A percentile compares a stretch with the other conserved stretches of the same genome.
phyloP scores from a whole-genome alignment of 2,888 invertebrate species.

The Pteria penguin region DNA sequence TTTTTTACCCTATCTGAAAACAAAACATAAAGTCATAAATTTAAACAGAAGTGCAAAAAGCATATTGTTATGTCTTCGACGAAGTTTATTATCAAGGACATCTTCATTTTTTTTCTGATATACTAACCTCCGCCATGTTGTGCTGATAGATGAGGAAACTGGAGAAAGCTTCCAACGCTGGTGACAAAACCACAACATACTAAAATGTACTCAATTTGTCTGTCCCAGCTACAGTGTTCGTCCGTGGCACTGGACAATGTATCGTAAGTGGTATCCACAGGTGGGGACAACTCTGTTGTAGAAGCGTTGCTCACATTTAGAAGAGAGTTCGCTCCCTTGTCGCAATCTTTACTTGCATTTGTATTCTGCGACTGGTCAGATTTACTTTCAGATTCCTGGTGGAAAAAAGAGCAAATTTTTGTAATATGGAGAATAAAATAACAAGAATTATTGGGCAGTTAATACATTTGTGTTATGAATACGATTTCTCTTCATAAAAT shows the following conservation, averaged over 20 bases:
- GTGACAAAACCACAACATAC: constrained; percentile 84
- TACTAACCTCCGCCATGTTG: constrained; percentile 74
- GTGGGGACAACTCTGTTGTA: background rate
- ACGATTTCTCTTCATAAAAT: too few relatives aligned
- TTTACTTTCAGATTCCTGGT: background rate
- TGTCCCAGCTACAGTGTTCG: constrained; percentile 79
- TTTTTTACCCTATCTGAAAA: too few relatives aligned
- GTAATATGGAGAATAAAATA: too few relatives aligned
- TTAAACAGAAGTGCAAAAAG: too few relatives aligned
- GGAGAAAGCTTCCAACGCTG: constrained; percentile 82
- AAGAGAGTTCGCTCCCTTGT: background rate
- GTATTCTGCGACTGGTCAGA: background rate
- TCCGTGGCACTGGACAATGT: constrained; percentile 48
- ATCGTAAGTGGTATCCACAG: background rate
- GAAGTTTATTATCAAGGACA: too few relatives aligned
- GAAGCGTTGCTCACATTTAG: background rate
- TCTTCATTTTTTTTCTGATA: too few relatives aligned
- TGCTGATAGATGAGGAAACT: constrained; percentile 87
- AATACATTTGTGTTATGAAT: too few relatives aligned
- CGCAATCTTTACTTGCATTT: too few relatives aligned
- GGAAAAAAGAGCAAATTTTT: too few relatives aligned
- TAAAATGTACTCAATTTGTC: constrained; percentile 82
- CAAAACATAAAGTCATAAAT: too few relatives aligned
- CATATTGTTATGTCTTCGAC: too few relatives aligned
- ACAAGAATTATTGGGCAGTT: too few relatives aligned